Conservation (phyloP, 1,140 invertebrate genomes). For the Anagrus nilaparvatae region DNA sequence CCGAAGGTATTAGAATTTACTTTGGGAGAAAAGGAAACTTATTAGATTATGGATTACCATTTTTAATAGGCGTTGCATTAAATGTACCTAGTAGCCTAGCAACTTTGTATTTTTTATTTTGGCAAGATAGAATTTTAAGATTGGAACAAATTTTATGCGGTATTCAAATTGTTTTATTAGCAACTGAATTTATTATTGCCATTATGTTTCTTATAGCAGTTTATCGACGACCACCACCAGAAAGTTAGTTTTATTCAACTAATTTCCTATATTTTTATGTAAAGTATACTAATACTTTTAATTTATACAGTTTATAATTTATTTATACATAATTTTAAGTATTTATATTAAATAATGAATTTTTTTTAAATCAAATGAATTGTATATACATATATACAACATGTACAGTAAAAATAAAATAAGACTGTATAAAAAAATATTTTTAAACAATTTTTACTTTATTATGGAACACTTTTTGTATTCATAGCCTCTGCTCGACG, state of each 20-base stretch:
- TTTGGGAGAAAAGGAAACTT: conserved; percentile 76
- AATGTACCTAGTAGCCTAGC: conserved; percentile 71
- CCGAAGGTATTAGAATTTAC: conserved; percentile 69
- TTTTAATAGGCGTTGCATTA: conserved; percentile 67
- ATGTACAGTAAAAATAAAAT: conserved; percentile 15
- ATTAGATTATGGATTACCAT: conserved; percentile 68
- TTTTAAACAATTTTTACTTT: conserved; percentile 7
- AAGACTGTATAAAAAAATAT: conserved; percentile 17
- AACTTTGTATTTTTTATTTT: conserved; percentile 71
- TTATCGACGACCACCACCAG: conserved; percentile 50
- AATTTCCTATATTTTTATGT: too few species aligned
- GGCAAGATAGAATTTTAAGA: conserved; percentile 79
- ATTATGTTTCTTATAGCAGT: conserved; percentile 64
- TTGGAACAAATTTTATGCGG: conserved; percentile 78
- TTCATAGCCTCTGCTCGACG: conserved; percentile 30
- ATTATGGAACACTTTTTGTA: conserved; percentile 30
- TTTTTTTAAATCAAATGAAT: too few species aligned
- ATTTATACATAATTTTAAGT: too few species aligned
- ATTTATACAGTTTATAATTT: too few species aligned
- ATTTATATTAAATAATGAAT: too few species aligned
- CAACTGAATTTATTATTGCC: conserved; percentile 65
- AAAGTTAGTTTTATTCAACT: too few species aligned
- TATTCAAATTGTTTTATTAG: conserved; percentile 70
- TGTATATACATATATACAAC: conserved; percentile 19
- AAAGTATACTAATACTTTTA: too few species aligned